Base-by-base conservation (phyloP, 2,888 invertebrate genomes). In the Sesia apiformis region DNA sequence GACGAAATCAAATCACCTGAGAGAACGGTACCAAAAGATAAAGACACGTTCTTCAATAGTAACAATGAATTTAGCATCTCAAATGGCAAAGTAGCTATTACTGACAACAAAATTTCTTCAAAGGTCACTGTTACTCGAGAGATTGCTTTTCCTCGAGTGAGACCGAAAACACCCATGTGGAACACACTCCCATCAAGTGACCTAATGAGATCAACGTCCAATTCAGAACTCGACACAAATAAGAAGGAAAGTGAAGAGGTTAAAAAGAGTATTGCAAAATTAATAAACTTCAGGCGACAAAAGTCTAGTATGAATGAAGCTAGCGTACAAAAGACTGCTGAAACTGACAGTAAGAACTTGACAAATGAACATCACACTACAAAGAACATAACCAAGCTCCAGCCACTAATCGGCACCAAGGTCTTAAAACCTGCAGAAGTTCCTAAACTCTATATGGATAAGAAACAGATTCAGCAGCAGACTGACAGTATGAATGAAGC, bases 1-100 rank as follows among this genome's bases (percentile, higher is more conserved):
- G 84, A 82, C n/a, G 81, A 82, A 43, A 58, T 76, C 2, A 80
- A 73, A 51, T 76, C 78, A 2, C 76, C 78, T 1, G 76, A 76
- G 55, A 74, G 7, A 39, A 50, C 7, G 8, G 5, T 38, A 4
- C n/a, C 23, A 8, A 3, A 4, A 8, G 7, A 46, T 4, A 46
- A 8, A 8, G 46, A 7, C 4, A 4, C 7, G 4, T n/a, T 6
- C 4, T 8, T 0, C 46, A 46, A 46, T 46, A 8, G 8, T 46
- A 8, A 41, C 41, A 41, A 41, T 5, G 41, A 41, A 41, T 7
- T 6, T 41, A 41, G 7, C 23, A 23, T 23, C 23, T 23, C 23
- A 23, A 23, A 23, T 23, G 23, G 23, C 23, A 23, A 23, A 23
- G 23, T 23, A 23, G 23, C 23, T 2, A 23, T 23, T 23, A 23